Conservation (phyloP, 2,797 vertebrate genomes). For the Periophthalmus magnuspinnatus region DNA sequence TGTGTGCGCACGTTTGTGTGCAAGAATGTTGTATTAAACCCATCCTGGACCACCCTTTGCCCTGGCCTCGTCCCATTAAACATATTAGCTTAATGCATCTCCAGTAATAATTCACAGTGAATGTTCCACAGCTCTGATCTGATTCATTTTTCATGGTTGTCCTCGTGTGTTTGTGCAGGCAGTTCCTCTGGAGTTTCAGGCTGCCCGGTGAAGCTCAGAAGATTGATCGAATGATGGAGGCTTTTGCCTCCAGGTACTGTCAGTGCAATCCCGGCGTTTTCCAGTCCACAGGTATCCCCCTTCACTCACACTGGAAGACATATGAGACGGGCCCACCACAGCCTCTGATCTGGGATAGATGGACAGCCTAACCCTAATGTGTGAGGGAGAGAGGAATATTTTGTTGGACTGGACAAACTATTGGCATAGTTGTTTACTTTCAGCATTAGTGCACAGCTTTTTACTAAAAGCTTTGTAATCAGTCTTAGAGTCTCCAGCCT, state of each 20-base stretch:
- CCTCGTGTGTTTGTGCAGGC: constrained; percentile 73
- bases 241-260: constrained; percentile 94
- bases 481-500: constrained; percentile 40
- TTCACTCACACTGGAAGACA: constrained; percentile 37
- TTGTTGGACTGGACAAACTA: background rate
- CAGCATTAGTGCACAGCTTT: constrained; percentile 15
- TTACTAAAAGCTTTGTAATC: constrained; percentile 35
- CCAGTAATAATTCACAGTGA: constrained; percentile 5
- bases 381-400: too few species aligned
- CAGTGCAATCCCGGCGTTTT: constrained; percentile 97
- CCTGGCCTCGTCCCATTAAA: background rate
- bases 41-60: background rate
- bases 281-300: constrained; percentile 89
- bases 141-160: constrained; percentile 22
- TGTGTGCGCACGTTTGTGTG: too few species aligned
- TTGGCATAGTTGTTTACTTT: constrained; percentile 1
- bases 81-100: constrained; percentile 10
- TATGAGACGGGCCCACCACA: constrained; percentile 37
- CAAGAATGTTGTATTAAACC: background rate
- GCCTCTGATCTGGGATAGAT: constrained; percentile 32
- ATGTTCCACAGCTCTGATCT: constrained; percentile 14
- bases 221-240: constrained; percentile 97
- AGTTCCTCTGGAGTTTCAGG: constrained; percentile 96
- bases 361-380: constrained; percentile 23
- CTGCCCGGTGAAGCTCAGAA: constrained; percentile 94